A percentile compares a stretch with the other conserved stretches of the same genome.
These are phyloP conservation scores for Aphelocoma californica DNA, from an alignment of 2,797 vertebrate genomes.

Conservation along the genomic window DNA sequence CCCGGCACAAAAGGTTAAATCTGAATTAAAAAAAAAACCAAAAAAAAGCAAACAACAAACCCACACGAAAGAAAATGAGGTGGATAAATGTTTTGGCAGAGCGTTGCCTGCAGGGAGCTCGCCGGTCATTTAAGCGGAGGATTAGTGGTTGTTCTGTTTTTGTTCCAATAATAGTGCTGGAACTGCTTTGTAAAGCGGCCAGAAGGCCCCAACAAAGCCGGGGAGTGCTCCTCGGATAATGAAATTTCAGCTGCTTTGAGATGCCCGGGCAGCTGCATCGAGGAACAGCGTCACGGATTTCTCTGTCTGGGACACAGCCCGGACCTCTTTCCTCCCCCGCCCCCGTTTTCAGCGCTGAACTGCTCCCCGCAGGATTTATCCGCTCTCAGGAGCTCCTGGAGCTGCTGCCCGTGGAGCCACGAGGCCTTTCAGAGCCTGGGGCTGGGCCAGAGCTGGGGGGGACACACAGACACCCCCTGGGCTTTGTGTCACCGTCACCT, in stretches of 20 bases:
- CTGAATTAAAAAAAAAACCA: not conserved
- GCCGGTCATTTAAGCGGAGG: slow-evolving; percentile 25
- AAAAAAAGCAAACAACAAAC: not conserved
- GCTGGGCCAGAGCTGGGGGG: no score
- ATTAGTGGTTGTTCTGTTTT: slow-evolving; percentile 34
- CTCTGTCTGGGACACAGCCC: not conserved
- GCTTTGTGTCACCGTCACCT: not conserved
- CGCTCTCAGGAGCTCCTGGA: not conserved
- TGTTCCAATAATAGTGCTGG: slow-evolving; percentile 1
- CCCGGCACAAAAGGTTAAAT: slow-evolving; percentile 12
- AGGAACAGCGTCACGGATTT: not conserved
- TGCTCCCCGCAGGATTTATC: not conserved
- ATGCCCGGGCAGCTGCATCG: not conserved
- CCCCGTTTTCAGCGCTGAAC: not conserved
- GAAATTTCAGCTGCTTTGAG: slow-evolving; percentile 1
- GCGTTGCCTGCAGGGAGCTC: slow-evolving; percentile 16
- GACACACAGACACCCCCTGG: no score
- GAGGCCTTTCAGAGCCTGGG: not conserved
- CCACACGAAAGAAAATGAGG: not conserved
- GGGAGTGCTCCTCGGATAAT: not conserved
- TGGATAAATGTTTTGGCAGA: slow-evolving; percentile 44
- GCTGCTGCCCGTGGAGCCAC: not conserved
- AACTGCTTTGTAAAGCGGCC: slow-evolving; percentile 20
- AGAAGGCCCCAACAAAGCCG: slow-evolving; percentile 1
- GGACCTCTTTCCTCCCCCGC: not conserved